A percentile compares a stretch with the other conserved stretches of the same genome.
Conservation (phyloP, 2,113 vertebrate species). For the Xenotilapia leptura region DNA sequence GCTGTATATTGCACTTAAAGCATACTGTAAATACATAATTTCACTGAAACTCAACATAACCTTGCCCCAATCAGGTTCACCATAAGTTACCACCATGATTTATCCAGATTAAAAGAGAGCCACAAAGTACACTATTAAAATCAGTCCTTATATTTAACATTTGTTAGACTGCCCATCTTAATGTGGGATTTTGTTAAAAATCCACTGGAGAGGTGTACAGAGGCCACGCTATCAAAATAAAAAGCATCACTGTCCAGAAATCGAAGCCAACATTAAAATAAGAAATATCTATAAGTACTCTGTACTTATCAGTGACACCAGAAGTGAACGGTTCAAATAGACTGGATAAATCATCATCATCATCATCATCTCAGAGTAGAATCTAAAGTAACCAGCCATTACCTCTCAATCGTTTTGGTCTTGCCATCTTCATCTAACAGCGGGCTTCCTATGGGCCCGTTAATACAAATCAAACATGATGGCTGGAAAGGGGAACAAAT, state of each 20-base stretch:
- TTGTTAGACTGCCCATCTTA: not conserved
- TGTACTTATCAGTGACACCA: not conserved
- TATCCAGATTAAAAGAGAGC: not conserved
- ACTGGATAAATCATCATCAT: not conserved
- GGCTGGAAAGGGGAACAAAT: constrained; percentile 38
- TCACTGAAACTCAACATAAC: not conserved
- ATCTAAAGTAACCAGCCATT: not conserved
- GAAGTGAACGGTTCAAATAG: not conserved
- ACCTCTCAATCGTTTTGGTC: not conserved
- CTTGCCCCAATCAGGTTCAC: not conserved
- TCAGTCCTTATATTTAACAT: not conserved
- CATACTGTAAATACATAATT: not conserved
- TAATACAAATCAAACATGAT: constrained; percentile 62
- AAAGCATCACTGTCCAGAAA: not conserved
- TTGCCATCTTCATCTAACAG: not conserved
- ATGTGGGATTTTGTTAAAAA: not conserved
- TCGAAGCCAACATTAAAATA: not conserved
- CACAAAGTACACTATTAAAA: not conserved
- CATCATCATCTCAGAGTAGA: not conserved
- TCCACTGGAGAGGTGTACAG: not conserved
- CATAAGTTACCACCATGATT: not conserved
- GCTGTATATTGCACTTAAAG: not conserved
- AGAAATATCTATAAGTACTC: not conserved
- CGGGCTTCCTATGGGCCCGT: constrained; percentile 40
- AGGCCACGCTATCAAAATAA: not conserved